Evolutionary conservation across 2,888 invertebrate species (phyloP), one percentile per base, ranked within the genome.

Genomic region (Pomacea canaliculata): DNA sequence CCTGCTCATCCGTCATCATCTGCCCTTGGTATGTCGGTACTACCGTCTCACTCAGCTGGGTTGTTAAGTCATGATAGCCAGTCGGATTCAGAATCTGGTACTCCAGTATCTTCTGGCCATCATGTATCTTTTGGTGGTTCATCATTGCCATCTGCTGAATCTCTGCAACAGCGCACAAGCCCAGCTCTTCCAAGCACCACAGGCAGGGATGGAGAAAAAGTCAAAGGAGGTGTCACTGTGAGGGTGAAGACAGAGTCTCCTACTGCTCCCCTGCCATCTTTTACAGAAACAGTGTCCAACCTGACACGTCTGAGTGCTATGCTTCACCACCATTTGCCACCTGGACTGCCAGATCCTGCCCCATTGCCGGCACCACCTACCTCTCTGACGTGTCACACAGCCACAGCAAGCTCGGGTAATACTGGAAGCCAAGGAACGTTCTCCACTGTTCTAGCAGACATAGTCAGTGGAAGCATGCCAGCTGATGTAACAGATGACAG

Each of bases 241-340:
- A 60, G 27, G 19, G 60, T 74, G n/a, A 74, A 74, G 51, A 49
- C 46, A 27, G 74, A 74, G 69, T n/a, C 63, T 4, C 67, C 68
- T 49, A 74, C n/a, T 67, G 69, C 74, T 60, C 74, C 74, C 0
- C 69, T 74, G 18, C 74, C 74, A 60, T 74, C 74, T n/a, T 74
- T 74, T 27, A 74, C 74, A 27, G 74, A 74, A 48, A 74, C 74
- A 0, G 74, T 74, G 68, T 74, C 74, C 51, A 73, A 73, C 60
- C 68, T 73, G 60, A 37, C 51, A 27, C 68, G 68, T 67, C 74
- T 74, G 8, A 74, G 74, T 23, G 74, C 74, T 69, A 74, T 74
- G 74, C 46, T 74, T 18, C 74, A 74, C 23, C 60, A 74, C 63
- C 74, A 67, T 49, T 60, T 74, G 9, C 69, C 74, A 18, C 74